phyloP scores from a whole-genome alignment of 2,113 vertebrate genomes.

The Rhodinocichla rosea region DNA sequence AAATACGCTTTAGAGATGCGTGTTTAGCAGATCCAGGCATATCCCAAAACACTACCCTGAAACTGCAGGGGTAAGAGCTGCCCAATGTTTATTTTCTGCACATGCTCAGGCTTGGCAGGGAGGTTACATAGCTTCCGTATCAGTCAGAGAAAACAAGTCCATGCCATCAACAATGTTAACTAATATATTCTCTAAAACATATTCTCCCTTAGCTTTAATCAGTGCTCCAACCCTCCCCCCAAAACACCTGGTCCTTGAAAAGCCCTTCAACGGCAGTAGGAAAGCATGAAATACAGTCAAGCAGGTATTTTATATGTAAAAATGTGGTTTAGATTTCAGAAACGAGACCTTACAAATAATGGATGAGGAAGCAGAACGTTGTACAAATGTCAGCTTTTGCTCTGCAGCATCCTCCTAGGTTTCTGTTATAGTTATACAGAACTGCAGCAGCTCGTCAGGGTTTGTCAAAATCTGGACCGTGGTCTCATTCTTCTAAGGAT shows the following conservation, averaged over 20 bases:
- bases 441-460: neutral
- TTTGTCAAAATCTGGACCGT: neutral
- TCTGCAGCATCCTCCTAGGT: neutral
- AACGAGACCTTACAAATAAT: neutral
- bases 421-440: neutral
- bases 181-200: neutral
- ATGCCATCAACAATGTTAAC: neutral
- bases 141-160: neutral
- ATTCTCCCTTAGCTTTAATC: neutral
- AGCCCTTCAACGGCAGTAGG: neutral
- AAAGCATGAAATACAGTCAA: neutral
- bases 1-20: neutral
- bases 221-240: neutral
- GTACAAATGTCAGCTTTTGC: neutral
- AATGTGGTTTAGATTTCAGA: neutral
- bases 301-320: neutral
- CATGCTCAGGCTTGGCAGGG: fast-evolving
- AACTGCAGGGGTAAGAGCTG: neutral
- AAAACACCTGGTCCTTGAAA: neutral
- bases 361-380: neutral
- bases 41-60: neutral
- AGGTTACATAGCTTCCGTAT: neutral
- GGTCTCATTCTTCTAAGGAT: neutral
- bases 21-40: neutral
- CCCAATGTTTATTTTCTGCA: neutral